Percentiles rank a stretch among this genome's conserved stretches.
Evolutionary conservation across 2,113 vertebrate species (phyloP).

Genomic region (Eretmochelys imbricata): DNA sequence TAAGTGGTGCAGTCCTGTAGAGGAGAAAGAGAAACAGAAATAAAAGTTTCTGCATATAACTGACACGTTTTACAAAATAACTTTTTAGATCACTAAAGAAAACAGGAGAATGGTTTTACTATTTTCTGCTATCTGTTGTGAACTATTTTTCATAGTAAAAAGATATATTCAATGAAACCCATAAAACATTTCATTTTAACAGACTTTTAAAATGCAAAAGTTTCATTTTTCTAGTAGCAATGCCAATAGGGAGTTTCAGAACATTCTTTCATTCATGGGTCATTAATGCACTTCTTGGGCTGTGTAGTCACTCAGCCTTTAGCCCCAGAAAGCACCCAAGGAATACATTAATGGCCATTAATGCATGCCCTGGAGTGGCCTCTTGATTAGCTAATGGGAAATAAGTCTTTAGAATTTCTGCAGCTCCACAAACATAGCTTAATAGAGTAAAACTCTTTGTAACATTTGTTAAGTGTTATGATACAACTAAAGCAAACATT

Average conservation of each 20-base stretch:
- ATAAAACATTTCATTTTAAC: neutral
- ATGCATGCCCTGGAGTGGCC: neutral
- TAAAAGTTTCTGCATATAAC: neutral
- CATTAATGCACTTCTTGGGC: neutral
- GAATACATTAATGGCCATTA: conserved; percentile 38
- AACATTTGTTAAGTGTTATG: neutral
- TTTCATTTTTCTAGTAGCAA: neutral
- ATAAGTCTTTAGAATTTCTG: conserved; percentile 14
- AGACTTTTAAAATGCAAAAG: neutral
- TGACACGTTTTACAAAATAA: neutral
- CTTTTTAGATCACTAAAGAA: neutral
- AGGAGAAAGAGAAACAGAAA: neutral
- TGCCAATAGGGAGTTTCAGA: conserved; percentile 12
- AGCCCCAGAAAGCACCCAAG: neutral
- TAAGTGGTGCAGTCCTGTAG: neutral
- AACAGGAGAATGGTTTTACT: neutral
- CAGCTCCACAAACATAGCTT: neutral
- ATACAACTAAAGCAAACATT: neutral
- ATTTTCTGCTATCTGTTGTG: neutral
- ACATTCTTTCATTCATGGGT: neutral
- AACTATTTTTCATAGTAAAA: neutral
- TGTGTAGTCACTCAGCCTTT: conserved; percentile 44
- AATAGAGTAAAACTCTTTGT: conserved; percentile 5
- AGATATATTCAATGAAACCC: neutral
- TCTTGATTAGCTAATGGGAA: conserved; percentile 51